Evolutionary conservation across 2,797 vertebrate species (phyloP).

Genomic region (Apogon hyalosoma): DNA sequence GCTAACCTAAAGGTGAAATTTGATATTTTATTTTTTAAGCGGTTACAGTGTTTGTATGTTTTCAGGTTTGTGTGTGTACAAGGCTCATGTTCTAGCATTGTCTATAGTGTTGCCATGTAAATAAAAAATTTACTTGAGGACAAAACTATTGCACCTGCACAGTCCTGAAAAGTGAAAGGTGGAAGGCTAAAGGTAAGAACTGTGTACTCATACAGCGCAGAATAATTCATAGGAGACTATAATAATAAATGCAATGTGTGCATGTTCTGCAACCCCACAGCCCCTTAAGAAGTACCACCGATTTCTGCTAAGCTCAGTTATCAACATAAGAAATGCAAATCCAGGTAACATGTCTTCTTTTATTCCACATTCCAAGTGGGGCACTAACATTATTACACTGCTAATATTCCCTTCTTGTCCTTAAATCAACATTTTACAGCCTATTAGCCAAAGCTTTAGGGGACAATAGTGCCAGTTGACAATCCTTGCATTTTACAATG

Average conservation of each 20-base stretch:
- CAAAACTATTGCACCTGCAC: background rate
- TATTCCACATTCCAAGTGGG: conserved; percentile 57
- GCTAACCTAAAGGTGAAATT: no score
- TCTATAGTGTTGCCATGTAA: background rate
- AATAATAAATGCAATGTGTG: conserved; percentile 34
- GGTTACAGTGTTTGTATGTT: background rate
- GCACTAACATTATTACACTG: conserved; percentile 58
- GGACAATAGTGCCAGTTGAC: conserved; percentile 60
- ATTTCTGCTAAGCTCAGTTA: conserved; percentile 56
- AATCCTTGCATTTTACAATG: conserved; percentile 46
- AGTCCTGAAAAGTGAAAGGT: background rate
- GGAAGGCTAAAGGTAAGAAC: conserved; percentile 7
- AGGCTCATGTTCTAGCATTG: background rate
- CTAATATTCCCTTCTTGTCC: conserved; percentile 62
- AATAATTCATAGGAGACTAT: conserved; percentile 33
- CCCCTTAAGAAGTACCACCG: conserved; percentile 14
- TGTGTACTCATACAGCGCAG: conserved; percentile 17
- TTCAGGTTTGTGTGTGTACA: no score
- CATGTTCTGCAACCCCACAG: conserved; percentile 22
- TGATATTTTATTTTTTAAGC: no score
- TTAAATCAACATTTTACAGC: conserved; percentile 78
- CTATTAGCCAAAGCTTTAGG: conserved; percentile 72
- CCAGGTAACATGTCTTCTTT: conserved; percentile 67
- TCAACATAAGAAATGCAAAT: conserved; percentile 77
- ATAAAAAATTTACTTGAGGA: background rate